A percentile compares a stretch with the other conserved stretches of the same genome.
Evolutionary conservation across 2,113 vertebrate species (phyloP).

Genomic region (Elaphurus davidianus): DNA sequence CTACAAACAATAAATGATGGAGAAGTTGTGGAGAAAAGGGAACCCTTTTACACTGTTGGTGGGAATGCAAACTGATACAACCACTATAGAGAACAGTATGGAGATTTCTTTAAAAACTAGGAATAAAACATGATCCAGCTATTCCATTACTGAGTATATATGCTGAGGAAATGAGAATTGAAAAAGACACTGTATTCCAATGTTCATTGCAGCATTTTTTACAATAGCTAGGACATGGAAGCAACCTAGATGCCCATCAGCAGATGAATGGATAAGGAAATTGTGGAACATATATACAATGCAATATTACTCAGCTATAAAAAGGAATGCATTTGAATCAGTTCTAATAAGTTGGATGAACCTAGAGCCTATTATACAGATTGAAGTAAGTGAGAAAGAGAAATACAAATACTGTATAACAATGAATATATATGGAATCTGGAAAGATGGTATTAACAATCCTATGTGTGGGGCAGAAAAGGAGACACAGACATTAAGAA

Average conservation of each 20-base stretch:
- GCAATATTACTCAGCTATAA: neutral
- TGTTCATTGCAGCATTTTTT: neutral
- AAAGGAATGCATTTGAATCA: neutral
- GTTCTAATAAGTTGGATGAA: neutral
- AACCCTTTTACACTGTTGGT: neutral
- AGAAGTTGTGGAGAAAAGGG: neutral
- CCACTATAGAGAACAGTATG: neutral
- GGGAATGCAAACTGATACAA: neutral
- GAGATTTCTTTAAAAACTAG: neutral
- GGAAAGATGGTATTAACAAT: neutral
- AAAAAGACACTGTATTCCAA: neutral
- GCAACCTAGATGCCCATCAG: neutral
- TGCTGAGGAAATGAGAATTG: neutral
- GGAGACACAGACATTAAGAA: neutral
- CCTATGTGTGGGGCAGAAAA: neutral
- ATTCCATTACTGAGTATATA: neutral
- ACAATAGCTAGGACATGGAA: neutral
- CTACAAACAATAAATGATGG: neutral
- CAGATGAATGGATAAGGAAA: neutral
- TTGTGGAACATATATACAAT: neutral
- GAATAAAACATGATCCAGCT: neutral
- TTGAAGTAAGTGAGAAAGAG: neutral
- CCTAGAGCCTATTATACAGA: neutral
- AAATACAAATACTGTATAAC: neutral
- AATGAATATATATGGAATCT: neutral